phyloP scores from a whole-genome alignment of 2,797 vertebrate species.

The Pantherophis alleghaniensis region DNA sequence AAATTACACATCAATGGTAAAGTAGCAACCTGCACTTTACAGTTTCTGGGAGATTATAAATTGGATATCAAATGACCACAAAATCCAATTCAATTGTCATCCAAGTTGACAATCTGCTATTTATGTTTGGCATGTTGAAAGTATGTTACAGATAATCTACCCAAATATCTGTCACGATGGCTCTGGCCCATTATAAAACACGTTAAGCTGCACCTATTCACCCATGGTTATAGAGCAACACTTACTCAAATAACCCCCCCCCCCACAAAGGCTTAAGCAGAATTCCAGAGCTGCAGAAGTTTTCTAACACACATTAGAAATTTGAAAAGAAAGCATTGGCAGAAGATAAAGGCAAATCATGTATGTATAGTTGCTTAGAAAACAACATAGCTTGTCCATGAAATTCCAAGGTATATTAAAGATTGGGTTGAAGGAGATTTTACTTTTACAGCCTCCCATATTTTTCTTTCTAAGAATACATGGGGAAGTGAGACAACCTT shows the following conservation, averaged over 20 bases:
- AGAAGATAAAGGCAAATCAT: not conserved
- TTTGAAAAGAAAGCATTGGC: not conserved
- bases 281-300: not conserved
- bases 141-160: not conserved
- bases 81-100: not conserved
- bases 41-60: not conserved
- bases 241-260: not conserved
- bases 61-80: not conserved
- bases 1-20: not conserved
- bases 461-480: not conserved
- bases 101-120: not conserved
- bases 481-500: not conserved
- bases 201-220: not conserved
- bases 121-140: not conserved
- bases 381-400: not conserved
- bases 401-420: not conserved
- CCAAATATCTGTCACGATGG: not conserved
- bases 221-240: not conserved
- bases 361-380: not conserved
- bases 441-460: not conserved
- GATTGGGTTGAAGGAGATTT: not conserved
- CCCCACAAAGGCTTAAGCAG: not conserved
- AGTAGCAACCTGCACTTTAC: not conserved
- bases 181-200: not conserved
- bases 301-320: not conserved